These are phyloP conservation scores for Macrosiphum euphorbiae DNA, from an alignment of 2,888 invertebrate species.

Conservation along the genomic window DNA sequence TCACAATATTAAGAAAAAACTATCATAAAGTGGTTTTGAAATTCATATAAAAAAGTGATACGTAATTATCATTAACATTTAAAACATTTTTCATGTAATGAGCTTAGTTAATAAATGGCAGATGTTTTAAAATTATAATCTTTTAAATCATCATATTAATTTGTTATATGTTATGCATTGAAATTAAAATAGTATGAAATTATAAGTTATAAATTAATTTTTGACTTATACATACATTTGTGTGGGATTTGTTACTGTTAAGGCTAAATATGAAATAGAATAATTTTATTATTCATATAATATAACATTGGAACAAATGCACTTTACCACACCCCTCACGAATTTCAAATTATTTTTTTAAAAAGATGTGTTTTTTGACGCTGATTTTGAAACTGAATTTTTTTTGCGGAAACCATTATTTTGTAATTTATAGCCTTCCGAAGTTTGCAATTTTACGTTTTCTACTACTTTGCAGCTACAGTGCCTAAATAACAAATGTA, in stretches of 20 bases:
- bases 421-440: too few species aligned
- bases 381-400: too few species aligned
- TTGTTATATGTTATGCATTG: not conserved
- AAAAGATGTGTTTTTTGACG: too few species aligned
- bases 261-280: not conserved
- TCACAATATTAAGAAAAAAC: not conserved
- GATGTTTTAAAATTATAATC: not conserved
- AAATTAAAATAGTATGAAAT: not conserved
- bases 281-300: not conserved
- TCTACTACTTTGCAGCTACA: too few species aligned
- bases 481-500: too few species aligned
- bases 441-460: too few species aligned
- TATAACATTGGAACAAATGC: not conserved
- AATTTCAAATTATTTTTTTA: too few species aligned
- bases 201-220: not conserved
- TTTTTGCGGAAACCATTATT: too few species aligned
- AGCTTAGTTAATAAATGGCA: not conserved
- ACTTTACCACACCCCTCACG: too few species aligned
- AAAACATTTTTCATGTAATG: not conserved
- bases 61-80: not conserved
- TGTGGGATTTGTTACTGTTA: not conserved
- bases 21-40: not conserved
- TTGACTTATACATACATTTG: not conserved
- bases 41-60: not conserved
- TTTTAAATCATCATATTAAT: not conserved